phyloP scores from a whole-genome alignment of 2,113 vertebrate genomes.

The Cisticola juncidis region DNA sequence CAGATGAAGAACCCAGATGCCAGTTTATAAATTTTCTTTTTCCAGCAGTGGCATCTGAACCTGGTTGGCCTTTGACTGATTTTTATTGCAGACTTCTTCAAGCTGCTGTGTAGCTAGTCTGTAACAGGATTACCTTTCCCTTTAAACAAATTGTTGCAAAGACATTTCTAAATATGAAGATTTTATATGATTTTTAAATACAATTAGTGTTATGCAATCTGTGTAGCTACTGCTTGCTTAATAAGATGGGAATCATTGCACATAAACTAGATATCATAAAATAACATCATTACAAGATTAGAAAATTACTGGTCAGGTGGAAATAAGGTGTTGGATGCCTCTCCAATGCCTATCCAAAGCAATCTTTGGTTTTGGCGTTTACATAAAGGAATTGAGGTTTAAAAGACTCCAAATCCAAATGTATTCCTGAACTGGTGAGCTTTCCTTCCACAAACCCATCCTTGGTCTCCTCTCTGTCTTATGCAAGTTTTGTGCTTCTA shows the following conservation, averaged over 20 bases:
- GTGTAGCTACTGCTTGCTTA: neutral
- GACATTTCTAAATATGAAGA: neutral
- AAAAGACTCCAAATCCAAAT: rapidly evolving
- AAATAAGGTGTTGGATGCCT: neutral
- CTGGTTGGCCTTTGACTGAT: neutral
- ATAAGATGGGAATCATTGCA: neutral
- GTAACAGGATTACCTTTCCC: neutral
- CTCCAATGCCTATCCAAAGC: neutral
- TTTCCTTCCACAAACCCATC: neutral
- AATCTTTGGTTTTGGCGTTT: neutral
- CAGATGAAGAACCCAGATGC: constrained; percentile 16
- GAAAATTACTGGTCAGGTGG: neutral
- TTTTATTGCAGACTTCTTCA: neutral
- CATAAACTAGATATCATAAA: neutral
- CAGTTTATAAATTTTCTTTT: neutral
- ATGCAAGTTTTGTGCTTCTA: neutral
- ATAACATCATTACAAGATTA: neutral
- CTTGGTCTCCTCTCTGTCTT: neutral
- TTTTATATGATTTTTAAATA: neutral
- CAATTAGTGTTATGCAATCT: neutral
- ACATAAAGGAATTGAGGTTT: neutral
- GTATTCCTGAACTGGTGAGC: neutral
- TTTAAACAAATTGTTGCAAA: neutral
- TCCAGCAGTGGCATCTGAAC: neutral
- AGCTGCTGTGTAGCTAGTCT: neutral